Evolutionary conservation across 2,797 vertebrate genomes (phyloP).

Genomic region (Trematomus bernacchii): DNA sequence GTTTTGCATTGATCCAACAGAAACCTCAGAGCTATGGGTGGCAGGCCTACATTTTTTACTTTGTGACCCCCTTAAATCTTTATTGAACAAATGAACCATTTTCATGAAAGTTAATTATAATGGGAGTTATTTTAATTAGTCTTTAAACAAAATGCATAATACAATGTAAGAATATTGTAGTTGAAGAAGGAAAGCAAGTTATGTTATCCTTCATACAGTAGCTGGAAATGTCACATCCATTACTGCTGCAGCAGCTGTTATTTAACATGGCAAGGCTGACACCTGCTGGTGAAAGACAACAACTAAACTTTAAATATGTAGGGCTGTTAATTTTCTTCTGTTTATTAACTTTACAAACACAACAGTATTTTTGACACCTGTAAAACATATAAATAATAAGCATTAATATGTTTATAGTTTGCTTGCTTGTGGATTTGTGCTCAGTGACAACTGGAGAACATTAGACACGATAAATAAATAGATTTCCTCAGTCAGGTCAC

Average conservation of each 20-base stretch:
- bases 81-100: neutral
- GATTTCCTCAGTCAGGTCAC: too few species aligned
- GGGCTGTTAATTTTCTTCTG: neutral
- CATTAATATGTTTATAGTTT: too few species aligned
- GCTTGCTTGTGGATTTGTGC: too few species aligned
- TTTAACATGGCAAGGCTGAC: slow-evolving; percentile 83
- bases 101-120: neutral
- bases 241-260: slow-evolving; percentile 21
- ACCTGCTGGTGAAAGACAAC: slow-evolving; percentile 80
- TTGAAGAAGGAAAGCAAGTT: neutral
- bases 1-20: slow-evolving; percentile 1
- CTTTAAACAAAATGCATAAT: neutral
- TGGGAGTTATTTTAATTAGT: neutral
- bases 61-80: slow-evolving; percentile 1
- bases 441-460: too few species aligned
- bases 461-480: too few species aligned
- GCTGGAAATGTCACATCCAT: neutral
- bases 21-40: neutral
- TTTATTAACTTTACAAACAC: too few species aligned
- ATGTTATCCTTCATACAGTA: neutral
- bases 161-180: neutral
- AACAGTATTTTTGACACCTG: too few species aligned
- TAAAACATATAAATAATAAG: too few species aligned
- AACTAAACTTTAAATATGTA: neutral
- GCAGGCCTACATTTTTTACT: neutral